These are phyloP conservation scores for Penaeus chinensis DNA, from an alignment of 1,140 invertebrate genomes.

Conservation along the genomic window DNA sequence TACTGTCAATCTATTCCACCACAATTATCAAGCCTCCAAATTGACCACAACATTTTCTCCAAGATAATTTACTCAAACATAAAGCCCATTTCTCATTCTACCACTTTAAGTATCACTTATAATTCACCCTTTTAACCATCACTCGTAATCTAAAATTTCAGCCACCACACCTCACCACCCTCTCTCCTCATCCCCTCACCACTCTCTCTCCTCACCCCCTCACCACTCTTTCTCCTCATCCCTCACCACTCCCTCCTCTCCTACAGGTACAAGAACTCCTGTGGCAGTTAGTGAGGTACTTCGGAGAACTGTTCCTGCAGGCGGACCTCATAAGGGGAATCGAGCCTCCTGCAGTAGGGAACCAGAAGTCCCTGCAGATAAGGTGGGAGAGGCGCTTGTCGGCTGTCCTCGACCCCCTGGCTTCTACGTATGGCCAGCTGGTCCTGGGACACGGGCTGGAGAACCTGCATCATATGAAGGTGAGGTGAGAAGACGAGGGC, in stretches of 20 bases:
- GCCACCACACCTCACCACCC: too few relatives aligned
- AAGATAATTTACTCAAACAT: too few relatives aligned
- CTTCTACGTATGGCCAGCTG: slow-evolving; percentile 30
- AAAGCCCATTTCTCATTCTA: too few relatives aligned
- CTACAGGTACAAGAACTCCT: slow-evolving; percentile 44
- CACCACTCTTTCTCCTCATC: not conserved
- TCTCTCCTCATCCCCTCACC: too few relatives aligned
- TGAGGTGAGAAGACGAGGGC: not conserved
- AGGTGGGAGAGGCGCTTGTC: slow-evolving; percentile 21
- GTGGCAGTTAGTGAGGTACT: slow-evolving; percentile 39
- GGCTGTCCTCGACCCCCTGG: slow-evolving; percentile 22
- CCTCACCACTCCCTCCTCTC: not conserved
- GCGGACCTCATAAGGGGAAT: slow-evolving; percentile 44
- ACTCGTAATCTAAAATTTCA: too few relatives aligned
- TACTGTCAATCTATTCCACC: too few relatives aligned
- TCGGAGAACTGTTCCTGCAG: slow-evolving; percentile 42
- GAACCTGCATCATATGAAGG: slow-evolving; percentile 58
- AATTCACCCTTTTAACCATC: not conserved
- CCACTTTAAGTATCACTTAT: not conserved
- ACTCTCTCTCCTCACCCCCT: too few relatives aligned
- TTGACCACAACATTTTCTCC: too few relatives aligned
- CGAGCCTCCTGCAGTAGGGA: slow-evolving; percentile 45
- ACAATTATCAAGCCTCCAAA: too few relatives aligned
- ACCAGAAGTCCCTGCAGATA: slow-evolving; percentile 21
- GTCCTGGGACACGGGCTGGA: slow-evolving; percentile 43